Conservation (phyloP, 2,797 vertebrate species). For the Gephyroberyx darwinii region DNA sequence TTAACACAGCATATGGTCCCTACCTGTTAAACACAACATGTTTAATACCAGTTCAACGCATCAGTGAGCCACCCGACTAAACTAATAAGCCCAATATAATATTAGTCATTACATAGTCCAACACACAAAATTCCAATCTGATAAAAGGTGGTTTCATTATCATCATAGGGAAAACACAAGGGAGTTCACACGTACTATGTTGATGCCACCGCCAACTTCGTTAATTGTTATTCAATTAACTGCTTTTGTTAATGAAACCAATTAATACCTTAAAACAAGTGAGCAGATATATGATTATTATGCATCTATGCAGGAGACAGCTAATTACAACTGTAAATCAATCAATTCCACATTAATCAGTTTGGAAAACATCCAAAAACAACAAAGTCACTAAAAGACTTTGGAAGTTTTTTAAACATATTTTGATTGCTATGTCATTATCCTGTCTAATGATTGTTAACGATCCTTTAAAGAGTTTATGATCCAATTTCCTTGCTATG, state of each 20-base stretch:
- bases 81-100: constrained; percentile 80
- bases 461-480: constrained; percentile 79
- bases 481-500: constrained; percentile 76
- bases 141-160: constrained; percentile 83
- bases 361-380: constrained; percentile 80
- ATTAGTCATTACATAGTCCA: constrained; percentile 85
- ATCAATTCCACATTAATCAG: constrained; percentile 80
- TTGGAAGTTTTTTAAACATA: constrained; percentile 74
- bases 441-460: constrained; percentile 80
- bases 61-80: constrained; percentile 74
- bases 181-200: constrained; percentile 71
- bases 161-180: constrained; percentile 78
- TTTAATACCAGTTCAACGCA: constrained; percentile 72
- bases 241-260: constrained; percentile 84
- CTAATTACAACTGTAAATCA: constrained; percentile 84
- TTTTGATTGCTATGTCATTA: constrained; percentile 80
- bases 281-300: constrained; percentile 81
- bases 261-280: constrained; percentile 83
- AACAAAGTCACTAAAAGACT: constrained; percentile 83
- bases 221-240: constrained; percentile 85
- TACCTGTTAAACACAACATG: constrained; percentile 80
- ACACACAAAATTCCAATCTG: constrained; percentile 84
- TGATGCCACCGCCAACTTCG: constrained; percentile 78
- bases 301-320: constrained; percentile 80
- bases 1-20: constrained; percentile 78